phyloP scores from a whole-genome alignment of 1,140 invertebrate genomes.

The Calycopis cecrops region DNA sequence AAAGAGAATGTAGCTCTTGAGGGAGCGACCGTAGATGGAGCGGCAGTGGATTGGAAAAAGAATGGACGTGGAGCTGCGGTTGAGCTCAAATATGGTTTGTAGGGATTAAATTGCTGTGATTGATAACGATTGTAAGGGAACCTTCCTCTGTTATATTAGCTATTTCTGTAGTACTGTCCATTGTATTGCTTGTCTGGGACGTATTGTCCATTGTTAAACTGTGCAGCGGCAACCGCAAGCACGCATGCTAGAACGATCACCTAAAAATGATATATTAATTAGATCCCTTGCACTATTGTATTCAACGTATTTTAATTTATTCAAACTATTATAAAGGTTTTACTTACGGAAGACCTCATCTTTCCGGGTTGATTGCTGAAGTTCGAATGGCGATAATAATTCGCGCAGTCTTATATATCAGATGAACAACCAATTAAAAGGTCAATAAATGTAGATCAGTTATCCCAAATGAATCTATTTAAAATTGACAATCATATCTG shows the following conservation, averaged over 20 bases:
- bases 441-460: slow-evolving; percentile 9
- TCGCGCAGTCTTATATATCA: slow-evolving; percentile 2
- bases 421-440: slow-evolving; percentile 3
- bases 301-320: not conserved
- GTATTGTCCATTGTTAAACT: slow-evolving; percentile 2
- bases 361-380: slow-evolving; percentile 1
- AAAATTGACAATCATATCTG: not conserved
- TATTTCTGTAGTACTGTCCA: not conserved
- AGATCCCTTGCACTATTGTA: not conserved
- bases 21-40: slow-evolving; percentile 1
- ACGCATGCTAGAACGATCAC: slow-evolving; percentile 3
- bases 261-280: not conserved
- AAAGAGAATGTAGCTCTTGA: not conserved
- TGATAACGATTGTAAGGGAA: not conserved
- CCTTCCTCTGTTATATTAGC: not conserved
- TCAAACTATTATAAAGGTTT: not conserved
- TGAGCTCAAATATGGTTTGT: not conserved
- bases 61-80: not conserved
- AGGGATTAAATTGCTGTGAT: not conserved
- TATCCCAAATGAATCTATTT: slow-evolving; percentile 6
- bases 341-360: slow-evolving; percentile 8
- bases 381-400: not conserved
- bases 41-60: not conserved
- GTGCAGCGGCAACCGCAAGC: not conserved
- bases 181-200: slow-evolving; percentile 3